Percentiles rank a stretch among this genome's conserved stretches.
These are phyloP conservation scores for Caloenas nicobarica DNA, from an alignment of 2,113 vertebrate genomes.

Conservation along the genomic window DNA sequence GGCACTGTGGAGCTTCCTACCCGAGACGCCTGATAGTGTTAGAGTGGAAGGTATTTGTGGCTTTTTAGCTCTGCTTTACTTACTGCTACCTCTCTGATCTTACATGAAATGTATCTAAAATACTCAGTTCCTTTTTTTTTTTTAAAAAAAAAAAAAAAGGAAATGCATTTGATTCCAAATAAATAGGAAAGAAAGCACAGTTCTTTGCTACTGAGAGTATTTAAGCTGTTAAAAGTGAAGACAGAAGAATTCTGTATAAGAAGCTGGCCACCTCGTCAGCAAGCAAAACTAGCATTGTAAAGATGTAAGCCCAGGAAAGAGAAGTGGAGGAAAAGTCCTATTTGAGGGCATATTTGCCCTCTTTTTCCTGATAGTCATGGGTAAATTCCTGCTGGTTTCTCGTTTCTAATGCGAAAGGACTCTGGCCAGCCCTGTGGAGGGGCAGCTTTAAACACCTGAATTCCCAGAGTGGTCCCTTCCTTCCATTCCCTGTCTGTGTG, in stretches of 20 bases:
- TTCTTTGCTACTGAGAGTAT: not conserved
- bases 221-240: not conserved
- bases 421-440: not conserved
- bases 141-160: not conserved
- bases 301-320: not conserved
- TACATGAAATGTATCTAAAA: not conserved
- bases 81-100: not conserved
- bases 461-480: not conserved
- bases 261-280: too few relatives aligned
- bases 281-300: not conserved
- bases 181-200: not conserved
- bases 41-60: rapidly evolving
- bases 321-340: not conserved
- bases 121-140: not conserved
- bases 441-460: not conserved
- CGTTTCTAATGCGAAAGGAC: not conserved
- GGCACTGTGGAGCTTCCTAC: not conserved
- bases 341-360: not conserved
- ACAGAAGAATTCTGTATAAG: not conserved
- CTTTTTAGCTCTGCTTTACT: not conserved
- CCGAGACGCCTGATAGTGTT: rapidly evolving
- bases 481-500: not conserved
- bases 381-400: not conserved
- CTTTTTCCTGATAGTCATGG: not conserved
- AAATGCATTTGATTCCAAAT: not conserved